Evolutionary conservation across 2,888 invertebrate species (phyloP).

Genomic region (Pyralis farinalis): DNA sequence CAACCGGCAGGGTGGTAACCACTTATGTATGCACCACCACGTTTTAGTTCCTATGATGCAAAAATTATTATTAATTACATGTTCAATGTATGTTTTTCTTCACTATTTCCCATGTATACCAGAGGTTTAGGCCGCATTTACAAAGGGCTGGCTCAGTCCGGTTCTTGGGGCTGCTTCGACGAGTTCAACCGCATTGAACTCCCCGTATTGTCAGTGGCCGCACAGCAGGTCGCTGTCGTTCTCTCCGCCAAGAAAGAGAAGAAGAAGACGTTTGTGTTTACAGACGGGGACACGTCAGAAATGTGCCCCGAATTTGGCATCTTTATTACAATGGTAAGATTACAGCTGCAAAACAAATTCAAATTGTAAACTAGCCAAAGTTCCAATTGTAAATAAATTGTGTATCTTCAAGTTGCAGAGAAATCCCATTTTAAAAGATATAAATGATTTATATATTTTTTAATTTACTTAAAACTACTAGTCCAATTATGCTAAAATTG

Average conservation of each 20-base stretch:
- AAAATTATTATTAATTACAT: no score
- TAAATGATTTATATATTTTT: no score
- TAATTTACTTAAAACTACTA: no score
- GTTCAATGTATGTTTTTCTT: background rate
- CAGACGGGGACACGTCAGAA: constrained; percentile 95
- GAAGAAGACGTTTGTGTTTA: constrained; percentile 94
- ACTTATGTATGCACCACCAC: no score
- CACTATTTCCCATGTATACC: constrained; percentile 12
- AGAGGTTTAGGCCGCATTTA: constrained; percentile 97
- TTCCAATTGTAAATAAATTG: no score
- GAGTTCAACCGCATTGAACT: constrained; percentile 98
- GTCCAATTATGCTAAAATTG: no score
- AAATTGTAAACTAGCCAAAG: no score
- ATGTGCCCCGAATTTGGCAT: constrained; percentile 98
- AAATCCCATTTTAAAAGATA: no score
- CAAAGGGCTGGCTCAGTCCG: constrained; percentile 97
- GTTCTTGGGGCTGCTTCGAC: constrained; percentile 99
- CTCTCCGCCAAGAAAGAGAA: constrained; percentile 96
- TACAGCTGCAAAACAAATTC: no score
- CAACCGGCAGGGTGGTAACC: no score
- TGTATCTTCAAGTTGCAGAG: no score
- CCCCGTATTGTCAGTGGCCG: constrained; percentile 93
- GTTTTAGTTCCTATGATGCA: no score
- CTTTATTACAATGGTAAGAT: constrained; percentile 96
- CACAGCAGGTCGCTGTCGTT: constrained; percentile 97